Percentiles rank a stretch among this genome's conserved stretches.
Evolutionary conservation across 2,797 vertebrate genomes (phyloP).

Genomic region (Leptatherina wallacei): DNA sequence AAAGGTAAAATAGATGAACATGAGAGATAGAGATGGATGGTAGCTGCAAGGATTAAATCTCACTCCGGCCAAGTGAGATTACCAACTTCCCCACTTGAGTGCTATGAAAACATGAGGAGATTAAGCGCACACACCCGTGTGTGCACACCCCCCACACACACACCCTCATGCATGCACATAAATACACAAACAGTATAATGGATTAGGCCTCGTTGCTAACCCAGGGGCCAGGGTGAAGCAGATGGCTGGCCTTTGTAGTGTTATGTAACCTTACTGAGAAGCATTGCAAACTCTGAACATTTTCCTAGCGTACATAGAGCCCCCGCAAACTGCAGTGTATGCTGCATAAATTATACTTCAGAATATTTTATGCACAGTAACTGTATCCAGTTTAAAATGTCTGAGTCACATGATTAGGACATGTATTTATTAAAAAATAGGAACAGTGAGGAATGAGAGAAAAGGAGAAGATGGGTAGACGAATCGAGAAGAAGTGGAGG

Average conservation of each 20-base stretch:
- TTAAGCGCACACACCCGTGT: conserved; percentile 43
- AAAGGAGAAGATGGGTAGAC: conserved; percentile 14
- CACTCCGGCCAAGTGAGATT: conserved; percentile 67
- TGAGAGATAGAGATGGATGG: conserved; percentile 48
- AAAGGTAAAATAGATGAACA: conserved; percentile 27
- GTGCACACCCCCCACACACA: conserved; percentile 20
- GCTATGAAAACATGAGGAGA: conserved; percentile 67
- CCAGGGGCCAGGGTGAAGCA: conserved; percentile 67
- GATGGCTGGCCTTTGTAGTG: conserved; percentile 76
- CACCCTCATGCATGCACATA: conserved; percentile 23
- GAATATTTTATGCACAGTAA: background rate
- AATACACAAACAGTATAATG: conserved; percentile 61
- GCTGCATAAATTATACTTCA: background rate
- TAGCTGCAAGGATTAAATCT: conserved; percentile 72
- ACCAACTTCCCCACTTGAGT: conserved; percentile 65
- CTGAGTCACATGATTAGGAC: background rate
- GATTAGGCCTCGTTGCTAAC: conserved; percentile 72
- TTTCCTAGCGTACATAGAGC: background rate
- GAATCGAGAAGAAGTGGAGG: conserved; percentile 19
- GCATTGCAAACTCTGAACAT: conserved; percentile 35
- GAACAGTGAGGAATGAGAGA: background rate
- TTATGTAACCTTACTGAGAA: conserved; percentile 72
- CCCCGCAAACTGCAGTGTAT: conserved; percentile 6
- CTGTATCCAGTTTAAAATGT: background rate
- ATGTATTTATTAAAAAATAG: background rate